Percentiles rank a stretch among this genome's conserved stretches.
These are phyloP conservation scores for Tenebrio molitor DNA, from an alignment of 1,140 invertebrate genomes.

Conservation along the genomic window DNA sequence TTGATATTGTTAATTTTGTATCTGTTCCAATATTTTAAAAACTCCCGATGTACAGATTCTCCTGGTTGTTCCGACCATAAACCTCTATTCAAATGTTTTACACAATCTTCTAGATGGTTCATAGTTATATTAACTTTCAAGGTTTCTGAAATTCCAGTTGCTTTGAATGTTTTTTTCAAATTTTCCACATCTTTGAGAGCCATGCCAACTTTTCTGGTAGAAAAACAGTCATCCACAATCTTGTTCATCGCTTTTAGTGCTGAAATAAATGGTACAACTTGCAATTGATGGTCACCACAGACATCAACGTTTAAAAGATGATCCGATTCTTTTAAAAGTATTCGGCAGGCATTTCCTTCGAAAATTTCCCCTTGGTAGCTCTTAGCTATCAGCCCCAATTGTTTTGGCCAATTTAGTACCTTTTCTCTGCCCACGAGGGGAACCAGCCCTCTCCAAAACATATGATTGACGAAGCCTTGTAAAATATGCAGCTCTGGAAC, in stretches of 20 bases:
- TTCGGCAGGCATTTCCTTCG: slow-evolving; percentile 49
- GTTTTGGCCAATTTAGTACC: slow-evolving; percentile 49
- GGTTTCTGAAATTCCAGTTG: slow-evolving; percentile 8
- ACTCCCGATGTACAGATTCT: not conserved
- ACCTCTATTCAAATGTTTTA: not conserved
- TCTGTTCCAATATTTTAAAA: slow-evolving; percentile 9
- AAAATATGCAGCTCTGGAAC: slow-evolving; percentile 48
- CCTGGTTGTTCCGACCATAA: slow-evolving; percentile 6
- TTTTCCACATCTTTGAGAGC: not conserved
- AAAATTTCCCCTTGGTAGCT: slow-evolving; percentile 48
- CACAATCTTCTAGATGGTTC: slow-evolving; percentile 10
- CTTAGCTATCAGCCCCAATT: slow-evolving; percentile 48
- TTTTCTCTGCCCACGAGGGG: slow-evolving; percentile 38
- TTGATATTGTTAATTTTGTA: not conserved
- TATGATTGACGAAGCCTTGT: slow-evolving; percentile 51
- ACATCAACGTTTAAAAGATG: slow-evolving; percentile 15
- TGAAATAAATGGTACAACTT: not conserved
- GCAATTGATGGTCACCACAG: not conserved
- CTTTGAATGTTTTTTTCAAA: not conserved
- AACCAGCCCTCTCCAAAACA: slow-evolving; percentile 46
- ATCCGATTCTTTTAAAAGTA: slow-evolving; percentile 38
- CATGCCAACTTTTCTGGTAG: not conserved
- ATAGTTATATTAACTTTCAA: slow-evolving; percentile 12
- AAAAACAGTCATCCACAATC: slow-evolving; percentile 14
- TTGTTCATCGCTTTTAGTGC: slow-evolving; percentile 3